These are phyloP conservation scores for Drosophila melanica DNA, from an alignment of 1,140 invertebrate genomes.

Conservation along the genomic window DNA sequence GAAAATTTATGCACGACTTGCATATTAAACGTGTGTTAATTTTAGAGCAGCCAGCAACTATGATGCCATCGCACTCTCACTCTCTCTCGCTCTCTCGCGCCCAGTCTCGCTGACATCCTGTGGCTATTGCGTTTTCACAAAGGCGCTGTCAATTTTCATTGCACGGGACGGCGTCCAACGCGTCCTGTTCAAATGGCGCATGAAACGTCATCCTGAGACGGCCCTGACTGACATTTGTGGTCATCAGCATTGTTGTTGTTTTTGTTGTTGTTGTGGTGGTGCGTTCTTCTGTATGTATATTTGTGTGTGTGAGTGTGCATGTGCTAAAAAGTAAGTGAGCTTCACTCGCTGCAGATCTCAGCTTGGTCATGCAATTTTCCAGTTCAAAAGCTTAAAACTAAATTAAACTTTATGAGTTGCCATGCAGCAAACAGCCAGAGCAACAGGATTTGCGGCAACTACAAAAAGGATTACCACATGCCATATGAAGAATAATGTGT, in stretches of 20 bases:
- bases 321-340: conserved; percentile 60
- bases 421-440: conserved; percentile 42
- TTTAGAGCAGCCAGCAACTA: conserved; percentile 66
- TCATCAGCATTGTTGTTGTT: conserved; percentile 25
- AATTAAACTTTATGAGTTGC: conserved; percentile 82
- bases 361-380: conserved; percentile 74
- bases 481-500: conserved; percentile 72
- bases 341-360: conserved; percentile 41
- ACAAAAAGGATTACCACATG: conserved; percentile 78
- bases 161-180: conserved; percentile 23
- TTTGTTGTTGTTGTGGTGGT: conserved; percentile 18
- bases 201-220: conserved; percentile 49
- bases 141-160: conserved; percentile 57
- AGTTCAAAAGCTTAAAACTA: conserved; percentile 83
- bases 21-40: conserved; percentile 83
- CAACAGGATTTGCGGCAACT: conserved; percentile 75
- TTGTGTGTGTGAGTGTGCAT: neutral
- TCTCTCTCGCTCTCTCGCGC: neutral
- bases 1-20: conserved; percentile 80
- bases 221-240: conserved; percentile 56
- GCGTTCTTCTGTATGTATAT: conserved; percentile 17
- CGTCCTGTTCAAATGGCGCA: conserved; percentile 53
- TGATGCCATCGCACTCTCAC: conserved; percentile 9
- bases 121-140: conserved; percentile 41
- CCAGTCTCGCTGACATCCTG: conserved; percentile 5